A percentile compares a stretch with the other conserved stretches of the same genome.
Conservation (phyloP, 2,888 invertebrate species). For the Drosophila setosimentum region DNA sequence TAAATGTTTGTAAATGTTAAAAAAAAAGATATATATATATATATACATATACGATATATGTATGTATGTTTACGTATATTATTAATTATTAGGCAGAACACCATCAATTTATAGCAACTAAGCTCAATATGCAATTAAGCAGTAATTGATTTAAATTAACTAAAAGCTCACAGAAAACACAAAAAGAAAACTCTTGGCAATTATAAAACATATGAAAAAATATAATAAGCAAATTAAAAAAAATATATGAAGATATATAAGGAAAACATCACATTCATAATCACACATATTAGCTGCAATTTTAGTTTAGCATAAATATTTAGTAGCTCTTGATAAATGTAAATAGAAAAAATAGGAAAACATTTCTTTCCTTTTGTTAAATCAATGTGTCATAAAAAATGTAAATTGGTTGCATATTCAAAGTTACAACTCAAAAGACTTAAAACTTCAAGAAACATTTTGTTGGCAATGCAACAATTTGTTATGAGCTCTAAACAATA, state of each 20-base stretch:
- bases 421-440: conserved; percentile 69
- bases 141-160: conserved; percentile 37
- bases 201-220: conserved; percentile 40
- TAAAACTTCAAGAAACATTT: conserved; percentile 42
- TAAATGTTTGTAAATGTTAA: conserved; percentile 72
- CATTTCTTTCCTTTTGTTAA: conserved; percentile 16
- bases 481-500: conserved; percentile 37
- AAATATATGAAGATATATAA: conserved; percentile 25
- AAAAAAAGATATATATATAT: not conserved
- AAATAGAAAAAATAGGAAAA: conserved; percentile 25
- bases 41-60: not conserved
- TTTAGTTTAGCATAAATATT: conserved; percentile 40
- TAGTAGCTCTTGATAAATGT: conserved; percentile 45
- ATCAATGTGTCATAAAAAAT: conserved; percentile 48
- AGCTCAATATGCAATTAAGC: conserved; percentile 62
- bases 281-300: conserved; percentile 57
- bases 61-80: not conserved
- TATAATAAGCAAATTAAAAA: conserved; percentile 18
- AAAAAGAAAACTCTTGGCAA: conserved; percentile 67
- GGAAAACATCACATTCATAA: conserved; percentile 21
- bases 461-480: conserved; percentile 27
- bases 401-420: conserved; percentile 53
- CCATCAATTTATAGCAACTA: conserved; percentile 57
- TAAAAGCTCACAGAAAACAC: conserved; percentile 51
- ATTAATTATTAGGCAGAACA: conserved; percentile 4